Base-by-base conservation (phyloP, 2,888 invertebrate genomes). In the Lathronympha strigana region DNA sequence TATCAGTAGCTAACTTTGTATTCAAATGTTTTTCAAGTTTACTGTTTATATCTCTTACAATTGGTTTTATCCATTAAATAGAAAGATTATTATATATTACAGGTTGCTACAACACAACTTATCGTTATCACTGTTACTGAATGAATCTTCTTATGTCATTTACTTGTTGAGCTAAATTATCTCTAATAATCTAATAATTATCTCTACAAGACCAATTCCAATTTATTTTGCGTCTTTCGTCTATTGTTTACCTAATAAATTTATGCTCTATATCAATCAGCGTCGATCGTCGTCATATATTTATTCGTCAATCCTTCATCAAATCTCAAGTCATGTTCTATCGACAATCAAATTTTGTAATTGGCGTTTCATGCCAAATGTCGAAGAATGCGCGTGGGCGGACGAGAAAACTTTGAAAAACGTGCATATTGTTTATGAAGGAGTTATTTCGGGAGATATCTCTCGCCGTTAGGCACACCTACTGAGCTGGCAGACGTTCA, bases 341-440 rank as follows among this genome's bases (percentile, higher is more conserved):
- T 64, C 50, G 49, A 25, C 67, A 36, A 63, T 60, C 61, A 55
- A 61, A 58, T 40, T 40, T n/a, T 68, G 61, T 63, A 62, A 67
- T 64, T 33, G 62, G 54, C n/a, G 31, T 57, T 61, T 63, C 31
- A 47, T 67, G 72, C 69, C 71, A 71, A 67, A 51, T 28, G 23
- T 23, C 68, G 67, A 74, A 76, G 78, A 78, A 79, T 72, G 75
- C 71, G 79, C 75, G 84, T 80, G 75, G 84, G 83, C 11, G 45
- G 70, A 75, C 71, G 75, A 76, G 78, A 75, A 78, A 76, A 74
- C 78, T 74, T 75, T 43, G 47, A 64, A 63, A 79, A 83, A 79
- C 84, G 77, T 81, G 83, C 77, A 80, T 82, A 90, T 91, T 91
- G 91, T 92, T 92, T 91, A 90, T 82, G 87, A 84, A 82, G 79